phyloP scores from a whole-genome alignment of 1,140 invertebrate species.

The Bombus turneri region DNA sequence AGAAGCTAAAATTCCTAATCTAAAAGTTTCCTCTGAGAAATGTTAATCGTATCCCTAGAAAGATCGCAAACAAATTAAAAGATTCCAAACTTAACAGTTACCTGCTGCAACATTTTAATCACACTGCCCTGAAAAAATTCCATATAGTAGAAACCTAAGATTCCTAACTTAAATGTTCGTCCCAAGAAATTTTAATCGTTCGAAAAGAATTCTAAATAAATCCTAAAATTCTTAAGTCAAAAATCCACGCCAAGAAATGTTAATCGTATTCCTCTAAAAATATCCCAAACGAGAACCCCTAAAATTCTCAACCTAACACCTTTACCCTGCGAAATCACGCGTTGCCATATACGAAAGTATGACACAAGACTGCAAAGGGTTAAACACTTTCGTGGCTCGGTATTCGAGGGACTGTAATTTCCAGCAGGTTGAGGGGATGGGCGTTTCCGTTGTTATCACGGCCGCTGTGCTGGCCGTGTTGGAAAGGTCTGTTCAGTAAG shows the following conservation, averaged over 20 bases:
- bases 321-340: no score
- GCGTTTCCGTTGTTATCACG: conserved; percentile 46
- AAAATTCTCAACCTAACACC: not conserved
- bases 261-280: no score
- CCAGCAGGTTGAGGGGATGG: not conserved
- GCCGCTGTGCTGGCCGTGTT: conserved; percentile 4
- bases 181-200: not conserved
- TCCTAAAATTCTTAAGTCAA: not conserved
- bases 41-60: no score
- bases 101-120: not conserved
- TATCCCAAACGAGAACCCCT: no score
- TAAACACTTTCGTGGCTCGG: conserved; percentile 28
- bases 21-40: no score
- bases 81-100: no score
- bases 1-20: no score
- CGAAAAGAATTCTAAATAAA: not conserved
- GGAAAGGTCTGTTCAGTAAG: conserved; percentile 47
- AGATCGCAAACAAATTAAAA: no score
- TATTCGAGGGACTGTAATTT: not conserved
- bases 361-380: conserved; percentile 9
- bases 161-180: not conserved
- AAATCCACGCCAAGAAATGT: no score
- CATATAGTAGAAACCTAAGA: not conserved
- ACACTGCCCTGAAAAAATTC: not conserved
- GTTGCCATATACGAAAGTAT: not conserved